Percentiles rank a stretch among this genome's conserved stretches.
These are phyloP conservation scores for Gulo gulo DNA, from an alignment of 2,113 vertebrate species.

Conservation along the genomic window DNA sequence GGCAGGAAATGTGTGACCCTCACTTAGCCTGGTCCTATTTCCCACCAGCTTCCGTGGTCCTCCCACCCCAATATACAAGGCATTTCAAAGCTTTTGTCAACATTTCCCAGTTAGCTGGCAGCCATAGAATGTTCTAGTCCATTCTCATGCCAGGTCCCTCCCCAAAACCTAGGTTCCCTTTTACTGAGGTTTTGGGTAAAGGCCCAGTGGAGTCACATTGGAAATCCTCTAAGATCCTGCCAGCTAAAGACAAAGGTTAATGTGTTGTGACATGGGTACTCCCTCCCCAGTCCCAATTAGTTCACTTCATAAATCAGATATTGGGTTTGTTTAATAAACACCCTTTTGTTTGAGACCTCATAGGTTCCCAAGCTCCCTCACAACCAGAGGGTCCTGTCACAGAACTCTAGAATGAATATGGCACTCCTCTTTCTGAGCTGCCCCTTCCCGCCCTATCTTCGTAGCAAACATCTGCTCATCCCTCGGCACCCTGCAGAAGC, in stretches of 20 bases:
- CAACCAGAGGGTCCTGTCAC: background rate
- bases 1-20: background rate
- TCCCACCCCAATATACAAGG: background rate
- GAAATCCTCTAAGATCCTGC: background rate
- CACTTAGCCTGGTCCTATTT: background rate
- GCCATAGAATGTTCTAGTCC: background rate
- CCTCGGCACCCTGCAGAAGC: background rate
- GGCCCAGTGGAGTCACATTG: constrained; percentile 7
- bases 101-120: background rate
- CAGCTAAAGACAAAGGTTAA: constrained; percentile 11
- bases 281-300: background rate
- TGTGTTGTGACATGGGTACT: background rate
- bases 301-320: constrained; percentile 2
- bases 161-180: background rate
- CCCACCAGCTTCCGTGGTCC: background rate
- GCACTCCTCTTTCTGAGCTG: background rate
- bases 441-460: background rate
- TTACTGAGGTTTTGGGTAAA: background rate
- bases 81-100: background rate
- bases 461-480: background rate
- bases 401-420: background rate
- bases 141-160: background rate
- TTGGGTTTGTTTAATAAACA: background rate
- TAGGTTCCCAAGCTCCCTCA: background rate
- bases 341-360: background rate